Evolutionary conservation across 92 coral and sea anemone genomes (phyloP).

Genomic region (Metridium senile): DNA sequence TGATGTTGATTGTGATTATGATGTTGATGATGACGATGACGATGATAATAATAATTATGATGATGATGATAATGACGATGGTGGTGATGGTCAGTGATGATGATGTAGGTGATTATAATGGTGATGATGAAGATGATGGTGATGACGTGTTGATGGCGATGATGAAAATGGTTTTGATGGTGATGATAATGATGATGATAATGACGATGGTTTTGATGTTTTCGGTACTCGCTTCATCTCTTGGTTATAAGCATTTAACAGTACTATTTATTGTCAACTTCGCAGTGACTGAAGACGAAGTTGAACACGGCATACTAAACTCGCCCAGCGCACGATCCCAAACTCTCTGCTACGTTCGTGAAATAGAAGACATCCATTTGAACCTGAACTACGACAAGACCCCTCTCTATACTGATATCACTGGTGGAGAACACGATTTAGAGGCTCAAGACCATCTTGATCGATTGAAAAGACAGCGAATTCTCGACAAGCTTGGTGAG

Average conservation of each 20-base stretch:
- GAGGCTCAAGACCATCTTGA: conserved; percentile 73
- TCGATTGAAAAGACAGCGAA: conserved; percentile 59
- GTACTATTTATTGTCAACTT: neutral
- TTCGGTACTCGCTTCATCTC: neutral
- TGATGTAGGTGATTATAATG: neutral
- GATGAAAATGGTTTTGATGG: too few species aligned
- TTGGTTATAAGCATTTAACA: neutral
- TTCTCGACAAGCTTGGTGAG: conserved; percentile 61
- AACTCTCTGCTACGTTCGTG: conserved; percentile 81
- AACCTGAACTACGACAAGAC: conserved; percentile 54
- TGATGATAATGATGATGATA: neutral
- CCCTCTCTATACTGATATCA: conserved; percentile 62
- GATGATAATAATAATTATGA: neutral
- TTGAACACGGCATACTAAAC: conserved; percentile 74
- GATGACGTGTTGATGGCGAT: too few species aligned
- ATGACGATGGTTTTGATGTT: neutral
- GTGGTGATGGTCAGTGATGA: neutral
- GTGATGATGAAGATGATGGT: too few species aligned
- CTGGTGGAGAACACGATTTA: conserved; percentile 55
- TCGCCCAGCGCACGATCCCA: conserved; percentile 61
- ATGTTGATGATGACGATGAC: neutral
- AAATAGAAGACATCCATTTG: conserved; percentile 74
- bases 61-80: neutral
- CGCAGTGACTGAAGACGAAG: conserved; percentile 81
- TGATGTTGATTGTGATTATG: neutral